These are phyloP conservation scores for Xerus rutilus DNA, from an alignment of 2,797 vertebrate species.

Conservation along the genomic window DNA sequence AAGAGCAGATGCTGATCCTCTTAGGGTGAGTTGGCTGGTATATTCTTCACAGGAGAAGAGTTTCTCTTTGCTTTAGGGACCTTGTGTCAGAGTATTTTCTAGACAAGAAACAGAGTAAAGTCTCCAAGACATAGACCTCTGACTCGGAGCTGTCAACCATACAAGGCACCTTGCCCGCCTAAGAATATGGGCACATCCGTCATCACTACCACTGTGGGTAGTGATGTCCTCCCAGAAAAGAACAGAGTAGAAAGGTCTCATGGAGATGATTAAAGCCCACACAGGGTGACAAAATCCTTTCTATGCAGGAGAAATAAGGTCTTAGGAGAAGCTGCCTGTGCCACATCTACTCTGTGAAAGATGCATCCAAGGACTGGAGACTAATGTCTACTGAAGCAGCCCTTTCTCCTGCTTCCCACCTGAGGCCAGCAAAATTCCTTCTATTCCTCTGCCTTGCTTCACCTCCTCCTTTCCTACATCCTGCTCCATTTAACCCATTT, in stretches of 20 bases:
- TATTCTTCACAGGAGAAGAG: neutral
- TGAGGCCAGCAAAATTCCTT: neutral
- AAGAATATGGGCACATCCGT: neutral
- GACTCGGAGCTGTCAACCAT: neutral
- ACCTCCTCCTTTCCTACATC: neutral
- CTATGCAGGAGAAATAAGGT: neutral
- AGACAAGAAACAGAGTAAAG: neutral
- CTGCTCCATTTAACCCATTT: neutral
- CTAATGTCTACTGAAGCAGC: neutral
- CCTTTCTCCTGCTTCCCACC: neutral
- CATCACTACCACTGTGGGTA: neutral
- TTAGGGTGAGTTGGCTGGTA: neutral
- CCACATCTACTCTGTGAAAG: constrained; percentile 22
- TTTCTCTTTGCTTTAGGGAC: constrained; percentile 41
- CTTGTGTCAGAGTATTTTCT: neutral
- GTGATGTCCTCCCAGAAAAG: neutral
- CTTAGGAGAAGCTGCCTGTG: neutral
- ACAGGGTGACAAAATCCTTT: neutral
- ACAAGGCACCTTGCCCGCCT: neutral
- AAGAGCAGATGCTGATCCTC: neutral
- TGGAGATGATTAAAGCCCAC: constrained; percentile 24
- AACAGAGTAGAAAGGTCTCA: neutral
- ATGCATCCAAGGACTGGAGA: neutral
- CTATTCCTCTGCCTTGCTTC: neutral
- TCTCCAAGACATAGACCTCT: constrained; percentile 6